A percentile compares a stretch with the other conserved stretches of the same genome.
Evolutionary conservation across 2,113 vertebrate genomes (phyloP).

Genomic region (Pteruthius melanotis): DNA sequence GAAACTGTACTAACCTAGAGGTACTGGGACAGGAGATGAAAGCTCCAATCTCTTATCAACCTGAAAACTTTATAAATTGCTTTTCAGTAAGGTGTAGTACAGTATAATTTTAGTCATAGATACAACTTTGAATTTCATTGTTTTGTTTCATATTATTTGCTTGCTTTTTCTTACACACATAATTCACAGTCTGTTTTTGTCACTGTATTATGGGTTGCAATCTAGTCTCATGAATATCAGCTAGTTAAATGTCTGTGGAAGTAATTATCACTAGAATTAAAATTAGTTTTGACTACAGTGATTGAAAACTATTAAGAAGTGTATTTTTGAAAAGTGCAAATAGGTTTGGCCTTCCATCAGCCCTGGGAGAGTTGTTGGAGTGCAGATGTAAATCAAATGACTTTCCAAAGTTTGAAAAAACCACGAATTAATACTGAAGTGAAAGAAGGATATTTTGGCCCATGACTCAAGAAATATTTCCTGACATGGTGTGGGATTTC

Average conservation of each 20-base stretch:
- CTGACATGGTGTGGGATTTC: neutral
- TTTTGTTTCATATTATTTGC: neutral
- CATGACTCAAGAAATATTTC: neutral
- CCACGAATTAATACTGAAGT: neutral
- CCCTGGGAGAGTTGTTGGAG: neutral
- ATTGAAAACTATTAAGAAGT: neutral
- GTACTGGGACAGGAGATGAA: neutral
- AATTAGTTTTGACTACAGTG: neutral
- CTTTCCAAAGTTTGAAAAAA: neutral
- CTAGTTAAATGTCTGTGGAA: neutral
- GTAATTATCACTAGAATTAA: neutral
- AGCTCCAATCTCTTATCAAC: neutral
- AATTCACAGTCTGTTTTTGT: neutral
- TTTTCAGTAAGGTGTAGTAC: neutral
- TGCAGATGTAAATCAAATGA: neutral
- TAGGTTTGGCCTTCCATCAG: neutral
- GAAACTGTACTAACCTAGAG: neutral
- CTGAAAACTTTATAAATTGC: neutral
- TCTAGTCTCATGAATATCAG: neutral
- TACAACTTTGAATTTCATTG: neutral
- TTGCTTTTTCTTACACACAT: neutral
- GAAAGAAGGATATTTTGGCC: neutral
- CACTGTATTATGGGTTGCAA: neutral
- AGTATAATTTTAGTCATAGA: neutral
- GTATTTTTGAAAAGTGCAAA: neutral